Percentiles rank a stretch among this genome's conserved stretches.
phyloP scores from a whole-genome alignment of 2,113 vertebrate species.

The Oreocharis arfaki region DNA sequence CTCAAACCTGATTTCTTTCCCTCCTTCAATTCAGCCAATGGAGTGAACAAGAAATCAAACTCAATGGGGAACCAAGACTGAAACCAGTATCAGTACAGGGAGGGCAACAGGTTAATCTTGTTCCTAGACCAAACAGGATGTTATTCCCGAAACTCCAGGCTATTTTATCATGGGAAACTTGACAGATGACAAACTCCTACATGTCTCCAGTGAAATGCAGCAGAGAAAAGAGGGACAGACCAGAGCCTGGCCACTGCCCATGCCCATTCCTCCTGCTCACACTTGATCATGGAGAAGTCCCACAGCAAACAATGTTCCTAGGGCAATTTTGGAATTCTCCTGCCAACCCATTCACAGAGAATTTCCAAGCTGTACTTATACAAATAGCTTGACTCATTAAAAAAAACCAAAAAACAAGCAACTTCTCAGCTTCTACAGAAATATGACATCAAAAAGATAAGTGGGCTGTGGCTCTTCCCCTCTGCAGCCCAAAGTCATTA shows the following conservation, averaged over 20 bases:
- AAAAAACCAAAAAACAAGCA: not conserved
- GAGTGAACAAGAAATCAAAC: not conserved
- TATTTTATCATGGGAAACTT: not conserved
- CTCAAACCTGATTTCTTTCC: not conserved
- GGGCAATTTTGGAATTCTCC: not conserved
- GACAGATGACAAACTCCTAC: not conserved
- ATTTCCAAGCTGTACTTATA: not conserved
- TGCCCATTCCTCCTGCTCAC: not conserved
- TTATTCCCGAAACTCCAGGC: not conserved
- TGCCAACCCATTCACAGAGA: not conserved
- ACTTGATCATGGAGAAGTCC: not conserved
- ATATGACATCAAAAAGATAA: not conserved
- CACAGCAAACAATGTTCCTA: not conserved
- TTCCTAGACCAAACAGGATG: not conserved
- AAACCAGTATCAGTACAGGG: not conserved
- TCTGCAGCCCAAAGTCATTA: not conserved
- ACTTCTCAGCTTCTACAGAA: not conserved
- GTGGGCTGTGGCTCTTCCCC: not conserved
- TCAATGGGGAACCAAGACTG: accelerated
- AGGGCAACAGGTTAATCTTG: not conserved
- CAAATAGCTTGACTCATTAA: not conserved
- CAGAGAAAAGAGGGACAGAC: not conserved
- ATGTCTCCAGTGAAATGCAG: not conserved
- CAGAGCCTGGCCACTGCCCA: not conserved
- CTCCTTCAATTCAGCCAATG: not conserved